A percentile compares a stretch with the other conserved stretches of the same genome.
phyloP scores from a whole-genome alignment of 2,113 vertebrate genomes.

The Emydura subglobosa region DNA sequence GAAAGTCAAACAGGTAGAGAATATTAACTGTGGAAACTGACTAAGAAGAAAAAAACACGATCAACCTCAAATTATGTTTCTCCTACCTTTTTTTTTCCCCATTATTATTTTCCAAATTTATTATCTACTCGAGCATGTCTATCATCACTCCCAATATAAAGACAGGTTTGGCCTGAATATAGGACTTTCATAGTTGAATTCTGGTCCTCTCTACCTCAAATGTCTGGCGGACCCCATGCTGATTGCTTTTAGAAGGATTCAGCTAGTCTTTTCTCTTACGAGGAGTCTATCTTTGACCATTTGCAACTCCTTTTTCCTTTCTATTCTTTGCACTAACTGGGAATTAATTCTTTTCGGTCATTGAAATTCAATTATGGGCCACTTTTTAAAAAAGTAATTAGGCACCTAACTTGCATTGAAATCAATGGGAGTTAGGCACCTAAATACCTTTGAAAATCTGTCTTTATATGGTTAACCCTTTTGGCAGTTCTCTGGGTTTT shows the following conservation, averaged over 20 bases:
- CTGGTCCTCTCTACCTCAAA: background rate
- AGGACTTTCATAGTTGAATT: background rate
- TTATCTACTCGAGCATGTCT: background rate
- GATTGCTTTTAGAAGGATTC: background rate
- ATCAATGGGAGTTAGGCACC: background rate
- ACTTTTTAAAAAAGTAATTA: background rate
- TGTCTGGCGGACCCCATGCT: fast-evolving
- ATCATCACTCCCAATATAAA: background rate
- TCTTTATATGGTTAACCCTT: background rate
- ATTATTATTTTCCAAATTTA: background rate
- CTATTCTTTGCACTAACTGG: background rate
- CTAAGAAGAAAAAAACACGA: background rate
- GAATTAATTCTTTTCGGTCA: background rate
- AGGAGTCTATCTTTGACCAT: background rate
- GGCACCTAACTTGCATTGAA: background rate
- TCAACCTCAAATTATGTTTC: background rate
- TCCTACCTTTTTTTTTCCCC: background rate
- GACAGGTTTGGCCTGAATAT: background rate
- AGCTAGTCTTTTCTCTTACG: background rate
- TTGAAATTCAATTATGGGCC: background rate
- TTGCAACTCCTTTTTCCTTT: background rate
- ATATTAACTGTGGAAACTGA: background rate
- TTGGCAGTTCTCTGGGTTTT: background rate
- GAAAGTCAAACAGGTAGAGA: background rate
- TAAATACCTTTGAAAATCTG: background rate